Evolutionary conservation across 2,113 vertebrate genomes (phyloP).

Genomic region (Callionymus lyra): DNA sequence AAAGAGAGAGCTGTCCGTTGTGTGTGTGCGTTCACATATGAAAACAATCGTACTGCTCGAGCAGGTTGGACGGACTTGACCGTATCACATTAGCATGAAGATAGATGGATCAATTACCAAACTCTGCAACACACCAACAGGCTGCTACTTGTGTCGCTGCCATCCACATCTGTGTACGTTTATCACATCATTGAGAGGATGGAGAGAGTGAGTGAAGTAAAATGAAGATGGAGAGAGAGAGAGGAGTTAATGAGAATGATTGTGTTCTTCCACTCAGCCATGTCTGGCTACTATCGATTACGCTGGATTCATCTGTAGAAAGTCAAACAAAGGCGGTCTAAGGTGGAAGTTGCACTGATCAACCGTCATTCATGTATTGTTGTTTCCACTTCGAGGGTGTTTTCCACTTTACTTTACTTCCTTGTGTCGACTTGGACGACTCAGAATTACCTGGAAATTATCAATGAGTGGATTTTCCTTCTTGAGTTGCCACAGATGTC

Average conservation of each 20-base stretch:
- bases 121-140: conserved; percentile 35
- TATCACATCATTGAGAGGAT: conserved; percentile 43
- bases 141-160: conserved; percentile 24
- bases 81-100: conserved; percentile 40
- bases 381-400: too few relatives aligned
- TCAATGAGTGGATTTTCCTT: too few relatives aligned
- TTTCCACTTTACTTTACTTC: too few relatives aligned
- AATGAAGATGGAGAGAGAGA: conserved; percentile 16
- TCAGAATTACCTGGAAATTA: too few relatives aligned
- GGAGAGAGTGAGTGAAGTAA: conserved; percentile 5
- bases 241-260: conserved; percentile 33
- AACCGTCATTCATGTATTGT: too few relatives aligned
- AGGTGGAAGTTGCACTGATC: not conserved
- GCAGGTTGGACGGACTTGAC: conserved; percentile 23
- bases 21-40: conserved; percentile 26
- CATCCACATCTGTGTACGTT: conserved; percentile 47
- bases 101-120: conserved; percentile 42
- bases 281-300: conserved; percentile 19
- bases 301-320: conserved; percentile 20
- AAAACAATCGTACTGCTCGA: conserved; percentile 28
- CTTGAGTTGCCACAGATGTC: too few relatives aligned
- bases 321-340: conserved; percentile 4
- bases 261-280: conserved; percentile 39
- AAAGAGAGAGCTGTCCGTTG: not conserved
- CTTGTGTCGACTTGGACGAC: too few relatives aligned